Evolutionary conservation across 2,113 vertebrate species (phyloP).

Genomic region (Cryptomyrus ogoouensis): DNA sequence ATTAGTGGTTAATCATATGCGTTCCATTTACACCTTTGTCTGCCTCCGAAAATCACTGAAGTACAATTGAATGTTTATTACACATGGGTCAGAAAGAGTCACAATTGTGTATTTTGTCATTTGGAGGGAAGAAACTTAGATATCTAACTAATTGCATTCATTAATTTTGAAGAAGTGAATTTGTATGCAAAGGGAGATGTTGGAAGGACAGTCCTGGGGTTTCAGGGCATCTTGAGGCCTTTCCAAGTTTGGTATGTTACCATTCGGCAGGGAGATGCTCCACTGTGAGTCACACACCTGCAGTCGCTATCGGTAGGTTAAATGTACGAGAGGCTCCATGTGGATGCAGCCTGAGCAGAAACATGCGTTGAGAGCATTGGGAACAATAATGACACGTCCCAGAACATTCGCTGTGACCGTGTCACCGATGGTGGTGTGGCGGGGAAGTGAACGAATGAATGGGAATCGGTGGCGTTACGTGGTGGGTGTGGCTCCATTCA

Average conservation of each 20-base stretch:
- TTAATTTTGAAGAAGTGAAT: neutral
- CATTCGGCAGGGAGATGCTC: neutral
- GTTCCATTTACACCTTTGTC: conserved; percentile 1
- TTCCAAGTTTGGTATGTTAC: neutral
- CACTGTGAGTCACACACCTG: neutral
- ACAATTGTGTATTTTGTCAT: neutral
- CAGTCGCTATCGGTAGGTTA: neutral
- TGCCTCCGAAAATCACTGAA: neutral
- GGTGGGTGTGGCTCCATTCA: neutral
- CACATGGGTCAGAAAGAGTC: neutral
- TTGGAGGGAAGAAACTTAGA: neutral
- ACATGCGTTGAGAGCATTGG: neutral
- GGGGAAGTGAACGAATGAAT: neutral
- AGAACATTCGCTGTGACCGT: neutral
- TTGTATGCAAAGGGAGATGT: neutral
- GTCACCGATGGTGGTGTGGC: neutral
- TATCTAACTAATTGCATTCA: neutral
- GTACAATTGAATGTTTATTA: neutral
- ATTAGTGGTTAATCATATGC: conserved; percentile 11
- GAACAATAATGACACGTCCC: neutral
- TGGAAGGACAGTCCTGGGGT: neutral
- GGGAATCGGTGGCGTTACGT: neutral
- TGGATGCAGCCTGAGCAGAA: neutral
- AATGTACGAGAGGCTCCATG: neutral
- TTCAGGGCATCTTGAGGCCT: neutral